phyloP scores from a whole-genome alignment of 2,888 invertebrate genomes.

The Cataglyphis cursor region DNA sequence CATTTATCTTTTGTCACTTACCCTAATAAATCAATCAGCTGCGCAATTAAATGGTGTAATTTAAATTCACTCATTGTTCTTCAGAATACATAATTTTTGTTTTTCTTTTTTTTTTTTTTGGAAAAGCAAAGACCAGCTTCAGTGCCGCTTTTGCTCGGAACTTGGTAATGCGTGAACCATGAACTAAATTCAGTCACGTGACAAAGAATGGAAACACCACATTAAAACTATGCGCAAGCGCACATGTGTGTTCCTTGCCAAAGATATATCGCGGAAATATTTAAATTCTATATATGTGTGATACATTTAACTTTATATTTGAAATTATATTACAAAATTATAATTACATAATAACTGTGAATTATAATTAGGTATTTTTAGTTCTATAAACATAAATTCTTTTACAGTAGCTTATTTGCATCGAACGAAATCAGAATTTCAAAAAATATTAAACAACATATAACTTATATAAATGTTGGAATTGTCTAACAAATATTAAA shows the following conservation, averaged over 20 bases:
- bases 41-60: slow-evolving; percentile 82
- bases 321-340: neutral
- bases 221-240: neutral
- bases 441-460: neutral
- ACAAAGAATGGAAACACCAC: neutral
- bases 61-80: slow-evolving; percentile 84
- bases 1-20: slow-evolving; percentile 61
- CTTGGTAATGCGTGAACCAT: neutral
- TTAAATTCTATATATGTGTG: neutral
- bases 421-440: neutral
- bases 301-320: neutral
- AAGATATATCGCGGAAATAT: neutral
- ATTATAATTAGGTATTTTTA: neutral
- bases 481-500: neutral
- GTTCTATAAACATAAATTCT: neutral
- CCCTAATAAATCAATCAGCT: slow-evolving; percentile 82
- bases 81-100: neutral
- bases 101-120: neutral
- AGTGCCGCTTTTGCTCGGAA: neutral
- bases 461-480: neutral
- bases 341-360: neutral
- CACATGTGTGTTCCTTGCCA: neutral
- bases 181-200: neutral
- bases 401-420: neutral
- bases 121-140: neutral